phyloP scores from a whole-genome alignment of 2,888 invertebrate species.

The Harmothoe impar region DNA sequence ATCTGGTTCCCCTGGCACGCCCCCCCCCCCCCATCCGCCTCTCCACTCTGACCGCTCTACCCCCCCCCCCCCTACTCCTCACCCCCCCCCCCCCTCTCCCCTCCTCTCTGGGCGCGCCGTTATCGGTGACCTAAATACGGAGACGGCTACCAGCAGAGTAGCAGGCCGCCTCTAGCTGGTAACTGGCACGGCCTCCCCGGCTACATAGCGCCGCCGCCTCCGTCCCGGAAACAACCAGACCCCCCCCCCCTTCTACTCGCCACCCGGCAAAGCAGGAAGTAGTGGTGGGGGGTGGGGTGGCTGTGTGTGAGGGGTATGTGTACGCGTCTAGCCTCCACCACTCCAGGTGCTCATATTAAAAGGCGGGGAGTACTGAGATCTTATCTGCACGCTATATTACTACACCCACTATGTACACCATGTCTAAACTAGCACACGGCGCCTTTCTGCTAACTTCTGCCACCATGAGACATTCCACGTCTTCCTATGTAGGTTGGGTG shows the following conservation, averaged over 20 bases:
- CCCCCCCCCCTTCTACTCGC: background rate
- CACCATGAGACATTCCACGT: no score
- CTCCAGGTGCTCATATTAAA: no score
- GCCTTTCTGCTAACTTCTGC: no score
- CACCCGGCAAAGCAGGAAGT: background rate
- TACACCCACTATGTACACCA: no score
- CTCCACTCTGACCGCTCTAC: background rate
- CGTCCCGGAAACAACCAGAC: background rate
- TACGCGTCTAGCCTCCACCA: background rate
- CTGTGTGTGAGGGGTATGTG: background rate
- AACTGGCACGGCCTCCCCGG: background rate
- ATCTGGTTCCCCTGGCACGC: background rate
- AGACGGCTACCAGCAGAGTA: background rate
- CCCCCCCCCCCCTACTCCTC: background rate
- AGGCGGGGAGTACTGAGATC: no score
- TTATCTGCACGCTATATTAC: no score
- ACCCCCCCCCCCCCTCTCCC: background rate
- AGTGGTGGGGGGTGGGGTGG: background rate
- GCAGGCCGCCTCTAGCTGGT: background rate
- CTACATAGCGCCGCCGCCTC: background rate
- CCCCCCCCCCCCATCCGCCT: background rate
- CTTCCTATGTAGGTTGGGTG: no score
- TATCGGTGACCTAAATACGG: conserved; percentile 8
- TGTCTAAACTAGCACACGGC: no score
- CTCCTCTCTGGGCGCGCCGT: background rate